Percentiles rank a stretch among this genome's conserved stretches.
Evolutionary conservation across 2,888 invertebrate species (phyloP).

Genomic region (Hypomecis punctinalis): DNA sequence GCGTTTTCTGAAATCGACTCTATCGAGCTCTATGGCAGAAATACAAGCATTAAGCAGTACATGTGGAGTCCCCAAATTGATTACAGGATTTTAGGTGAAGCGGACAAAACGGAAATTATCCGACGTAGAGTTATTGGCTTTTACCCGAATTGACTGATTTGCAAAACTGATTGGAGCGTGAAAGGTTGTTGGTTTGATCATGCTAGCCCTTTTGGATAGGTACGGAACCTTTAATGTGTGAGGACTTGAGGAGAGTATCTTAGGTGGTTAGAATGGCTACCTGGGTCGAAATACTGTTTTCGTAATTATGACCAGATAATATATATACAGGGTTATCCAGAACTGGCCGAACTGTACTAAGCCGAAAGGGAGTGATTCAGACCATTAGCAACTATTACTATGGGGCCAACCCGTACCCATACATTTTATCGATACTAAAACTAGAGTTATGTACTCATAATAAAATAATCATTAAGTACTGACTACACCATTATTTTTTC

Average conservation of each 20-base stretch:
- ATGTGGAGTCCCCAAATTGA: constrained; percentile 25
- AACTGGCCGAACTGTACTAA: too few relatives aligned
- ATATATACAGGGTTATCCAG: too few relatives aligned
- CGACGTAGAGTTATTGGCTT: constrained; percentile 36
- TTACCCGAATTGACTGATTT: constrained; percentile 42
- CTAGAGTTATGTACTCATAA: too few relatives aligned
- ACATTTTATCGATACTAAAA: too few relatives aligned
- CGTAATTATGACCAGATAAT: not conserved
- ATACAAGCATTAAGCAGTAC: too few relatives aligned
- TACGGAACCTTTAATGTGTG: constrained; percentile 29
- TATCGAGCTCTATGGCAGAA: too few relatives aligned
- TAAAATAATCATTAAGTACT: too few relatives aligned
- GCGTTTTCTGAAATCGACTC: too few relatives aligned
- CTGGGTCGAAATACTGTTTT: not conserved
- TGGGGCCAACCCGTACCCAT: too few relatives aligned
- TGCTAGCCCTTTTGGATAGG: constrained; percentile 34
- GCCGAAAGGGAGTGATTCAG: too few relatives aligned
- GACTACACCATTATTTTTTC: too few relatives aligned
- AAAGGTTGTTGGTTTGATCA: constrained; percentile 30
- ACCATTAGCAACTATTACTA: too few relatives aligned
- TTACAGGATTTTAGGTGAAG: constrained; percentile 36
- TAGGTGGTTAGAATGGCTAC: not conserved
- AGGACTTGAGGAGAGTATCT: not conserved
- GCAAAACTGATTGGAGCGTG: constrained; percentile 38
- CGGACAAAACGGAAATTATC: constrained; percentile 37